These are phyloP conservation scores for Papilio helenus DNA, from an alignment of 1,140 invertebrate species.

Conservation along the genomic window DNA sequence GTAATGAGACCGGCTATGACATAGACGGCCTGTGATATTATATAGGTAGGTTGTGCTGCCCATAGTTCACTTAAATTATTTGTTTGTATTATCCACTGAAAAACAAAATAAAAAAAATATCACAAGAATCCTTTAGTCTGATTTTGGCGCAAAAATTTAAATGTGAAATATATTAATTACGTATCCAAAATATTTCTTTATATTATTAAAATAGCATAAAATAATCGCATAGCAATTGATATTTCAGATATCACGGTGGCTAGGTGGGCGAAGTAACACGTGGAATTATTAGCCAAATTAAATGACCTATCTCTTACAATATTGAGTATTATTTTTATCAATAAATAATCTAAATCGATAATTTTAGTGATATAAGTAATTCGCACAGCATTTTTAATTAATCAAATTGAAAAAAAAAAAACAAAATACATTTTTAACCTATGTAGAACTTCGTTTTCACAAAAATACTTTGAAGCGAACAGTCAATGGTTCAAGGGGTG, in stretches of 20 bases:
- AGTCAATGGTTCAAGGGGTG: too few relatives aligned
- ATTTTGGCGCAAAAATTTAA: neutral
- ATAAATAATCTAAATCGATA: neutral
- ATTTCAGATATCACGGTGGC: neutral
- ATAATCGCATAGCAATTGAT: neutral
- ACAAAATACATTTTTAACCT: too few relatives aligned
- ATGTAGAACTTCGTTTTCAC: too few relatives aligned
- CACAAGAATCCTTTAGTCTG: neutral
- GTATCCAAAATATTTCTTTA: neutral
- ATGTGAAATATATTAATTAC: neutral
- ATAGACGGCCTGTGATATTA: constrained; percentile 83
- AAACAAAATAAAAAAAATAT: constrained; percentile 24
- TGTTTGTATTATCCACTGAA: constrained; percentile 81
- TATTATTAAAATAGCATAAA: neutral
- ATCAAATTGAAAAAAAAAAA: neutral
- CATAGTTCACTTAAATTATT: constrained; percentile 80
- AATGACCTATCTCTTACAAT: neutral
- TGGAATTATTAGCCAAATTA: constrained; percentile 6
- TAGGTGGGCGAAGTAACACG: neutral
- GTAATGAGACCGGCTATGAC: constrained; percentile 83
- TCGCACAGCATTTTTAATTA: neutral
- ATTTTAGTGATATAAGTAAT: neutral
- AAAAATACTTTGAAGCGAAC: too few relatives aligned
- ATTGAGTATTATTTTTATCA: neutral
- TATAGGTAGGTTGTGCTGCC: constrained; percentile 85